Evolutionary conservation across 2,113 vertebrate genomes (phyloP).

Genomic region (Zapornia atra): DNA sequence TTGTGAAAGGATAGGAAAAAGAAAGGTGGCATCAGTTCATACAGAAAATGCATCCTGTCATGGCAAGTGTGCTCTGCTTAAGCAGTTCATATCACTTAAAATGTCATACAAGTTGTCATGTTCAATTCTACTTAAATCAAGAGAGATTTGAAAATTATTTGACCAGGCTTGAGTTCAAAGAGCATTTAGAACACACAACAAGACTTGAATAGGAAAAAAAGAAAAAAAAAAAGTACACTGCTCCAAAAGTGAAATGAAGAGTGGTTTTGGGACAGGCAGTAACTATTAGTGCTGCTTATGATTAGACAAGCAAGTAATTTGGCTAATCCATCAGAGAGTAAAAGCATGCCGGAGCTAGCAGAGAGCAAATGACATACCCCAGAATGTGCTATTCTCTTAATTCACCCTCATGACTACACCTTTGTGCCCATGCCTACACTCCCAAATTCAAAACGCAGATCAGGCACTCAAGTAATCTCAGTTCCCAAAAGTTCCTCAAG

Average conservation of each 20-base stretch:
- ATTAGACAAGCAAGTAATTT: neutral
- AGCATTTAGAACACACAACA: neutral
- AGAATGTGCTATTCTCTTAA: neutral
- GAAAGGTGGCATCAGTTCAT: neutral
- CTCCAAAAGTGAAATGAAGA: neutral
- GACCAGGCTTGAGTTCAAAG: neutral
- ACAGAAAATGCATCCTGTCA: neutral
- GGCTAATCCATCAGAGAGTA: neutral
- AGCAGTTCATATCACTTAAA: neutral
- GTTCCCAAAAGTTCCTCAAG: neutral
- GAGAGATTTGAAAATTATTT: neutral
- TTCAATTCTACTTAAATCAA: neutral
- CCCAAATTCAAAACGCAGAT: neutral
- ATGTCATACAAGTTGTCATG: neutral
- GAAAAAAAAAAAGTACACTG: neutral
- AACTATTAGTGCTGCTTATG: neutral
- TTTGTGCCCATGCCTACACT: neutral
- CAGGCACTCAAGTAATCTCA: neutral
- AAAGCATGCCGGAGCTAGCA: neutral
- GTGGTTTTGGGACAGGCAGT: neutral
- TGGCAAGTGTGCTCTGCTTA: neutral
- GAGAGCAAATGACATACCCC: neutral
- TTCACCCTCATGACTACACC: neutral
- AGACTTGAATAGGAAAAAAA: neutral
- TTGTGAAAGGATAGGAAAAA: neutral